Evolutionary conservation across 2,113 vertebrate genomes (phyloP), one percentile per base, ranked within the genome.

Genomic region (Cacatua alba): DNA sequence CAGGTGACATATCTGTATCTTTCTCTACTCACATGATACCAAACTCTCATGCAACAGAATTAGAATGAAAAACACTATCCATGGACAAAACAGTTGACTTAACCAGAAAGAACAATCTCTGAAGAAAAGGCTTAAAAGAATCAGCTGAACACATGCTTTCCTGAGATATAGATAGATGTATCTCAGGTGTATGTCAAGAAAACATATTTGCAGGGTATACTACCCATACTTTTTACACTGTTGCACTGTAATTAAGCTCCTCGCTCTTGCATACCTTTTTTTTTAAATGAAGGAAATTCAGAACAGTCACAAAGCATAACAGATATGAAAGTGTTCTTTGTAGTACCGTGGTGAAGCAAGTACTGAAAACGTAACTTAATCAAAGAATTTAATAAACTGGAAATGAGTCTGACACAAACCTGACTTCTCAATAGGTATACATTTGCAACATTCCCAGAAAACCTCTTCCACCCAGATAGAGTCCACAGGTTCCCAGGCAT

Each of bases 181-280:
- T 17, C 11, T 21, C 4, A 10, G n/a, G 13, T 7, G 24, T 41
- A 41, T 44, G 7, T n/a, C 10, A 5, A 18, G 18, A 59, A 74
- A 62, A 20, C 3, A 51, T 13, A 12, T 2, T 63, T 72, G 4
- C 14, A 18, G 17, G 11, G 16, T 86, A 24, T 26, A 29, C 7
- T 44, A 44, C 5, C 8, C 10, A 46, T 16, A 14, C 2, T 17
- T 49, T 77, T 81, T 25, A 49, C 11, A 48, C 6, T 35, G 8
- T 52, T 60, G 43, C 6, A 20, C 7, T 59, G 15, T 7, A 63
- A 39, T 78, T 57, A 10, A 15, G 48, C 2, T 5, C 2, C 11
- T 10, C 43, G 6, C 68, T 75, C 43, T 53, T 57, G 13, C 4
- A 51, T 29, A 55, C 0, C 0, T 16, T 14, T 19, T 5, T 46